Evolutionary conservation across 2,888 invertebrate genomes (phyloP).

Genomic region (Eupithecia subfuscata): DNA sequence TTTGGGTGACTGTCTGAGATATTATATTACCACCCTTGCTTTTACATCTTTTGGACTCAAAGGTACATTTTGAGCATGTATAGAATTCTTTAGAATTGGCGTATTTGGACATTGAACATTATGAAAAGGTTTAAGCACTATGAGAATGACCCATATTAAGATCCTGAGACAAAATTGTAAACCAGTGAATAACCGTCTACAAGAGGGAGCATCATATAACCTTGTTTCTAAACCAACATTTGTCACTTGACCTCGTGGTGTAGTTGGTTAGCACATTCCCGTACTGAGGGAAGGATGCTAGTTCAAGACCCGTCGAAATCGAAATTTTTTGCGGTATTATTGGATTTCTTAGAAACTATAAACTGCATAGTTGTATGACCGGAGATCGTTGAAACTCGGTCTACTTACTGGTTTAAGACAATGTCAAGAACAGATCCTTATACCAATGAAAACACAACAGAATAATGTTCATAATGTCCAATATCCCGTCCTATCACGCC

Average conservation of each 20-base stretch:
- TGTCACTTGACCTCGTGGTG: too few relatives aligned
- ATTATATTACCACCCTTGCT: constrained; percentile 45
- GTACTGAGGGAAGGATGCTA: too few relatives aligned
- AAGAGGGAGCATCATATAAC: not conserved
- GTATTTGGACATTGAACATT: constrained; percentile 5
- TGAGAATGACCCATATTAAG: not conserved
- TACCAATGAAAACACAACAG: constrained; percentile 9
- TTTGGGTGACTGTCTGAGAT: constrained; percentile 48
- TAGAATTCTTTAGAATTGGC: constrained; percentile 13
- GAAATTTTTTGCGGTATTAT: too few relatives aligned
- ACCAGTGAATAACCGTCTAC: not conserved
- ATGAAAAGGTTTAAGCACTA: not conserved
- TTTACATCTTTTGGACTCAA: not conserved
- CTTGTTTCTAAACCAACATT: not conserved
- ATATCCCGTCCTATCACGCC: constrained; percentile 64
- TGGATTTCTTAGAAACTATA: too few relatives aligned
- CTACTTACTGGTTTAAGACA: not conserved
- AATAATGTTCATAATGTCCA: constrained; percentile 59
- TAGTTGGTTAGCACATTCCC: too few relatives aligned
- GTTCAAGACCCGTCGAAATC: too few relatives aligned
- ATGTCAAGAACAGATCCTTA: constrained; percentile 7
- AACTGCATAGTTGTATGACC: not conserved
- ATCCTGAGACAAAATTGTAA: not conserved
- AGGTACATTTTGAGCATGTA: not conserved
- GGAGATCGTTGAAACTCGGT: not conserved